A percentile compares a stretch with the other conserved stretches of the same genome.
These are phyloP conservation scores for Pristionchus fissidentatus DNA, from an alignment of 2,888 invertebrate genomes.

Conservation along the genomic window DNA sequence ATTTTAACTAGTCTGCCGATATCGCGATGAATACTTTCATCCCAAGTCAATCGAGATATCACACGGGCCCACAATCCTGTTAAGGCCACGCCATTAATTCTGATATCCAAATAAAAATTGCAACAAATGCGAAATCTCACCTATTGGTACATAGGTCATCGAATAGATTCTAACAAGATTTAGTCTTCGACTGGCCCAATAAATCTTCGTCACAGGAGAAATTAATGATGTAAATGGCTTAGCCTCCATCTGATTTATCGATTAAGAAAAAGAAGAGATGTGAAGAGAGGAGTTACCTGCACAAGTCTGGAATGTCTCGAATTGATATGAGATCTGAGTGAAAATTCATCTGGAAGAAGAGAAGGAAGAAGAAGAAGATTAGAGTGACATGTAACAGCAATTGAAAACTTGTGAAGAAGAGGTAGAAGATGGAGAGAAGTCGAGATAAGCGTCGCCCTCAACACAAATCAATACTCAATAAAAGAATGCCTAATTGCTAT, in stretches of 20 bases:
- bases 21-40: conserved; percentile 10
- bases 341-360: conserved; percentile 87
- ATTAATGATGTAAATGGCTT: background rate
- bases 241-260: conserved; percentile 34
- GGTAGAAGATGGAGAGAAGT: conserved; percentile 82
- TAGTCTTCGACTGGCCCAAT: conserved; percentile 50
- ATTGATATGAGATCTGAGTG: conserved; percentile 78
- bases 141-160: conserved; percentile 96
- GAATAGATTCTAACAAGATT: conserved; percentile 76
- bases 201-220: conserved; percentile 2
- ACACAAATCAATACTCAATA: background rate
- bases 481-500: background rate
- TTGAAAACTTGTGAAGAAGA: conserved; percentile 94
- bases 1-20: background rate
- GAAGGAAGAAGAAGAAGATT: conserved; percentile 92
- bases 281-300: conserved; percentile 57
- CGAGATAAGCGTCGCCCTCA: background rate
- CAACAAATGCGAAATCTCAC: conserved; percentile 76
- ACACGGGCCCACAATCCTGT: conserved; percentile 44
- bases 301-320: conserved; percentile 76
- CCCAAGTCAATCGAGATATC: conserved; percentile 36
- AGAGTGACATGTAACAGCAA: conserved; percentile 95
- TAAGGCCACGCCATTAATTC: too few relatives aligned
- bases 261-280: background rate
- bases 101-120: too few relatives aligned